A percentile compares a stretch with the other conserved stretches of the same genome.
These are phyloP conservation scores for Adelosebastes latens DNA, from an alignment of 2,797 vertebrate species.

Conservation along the genomic window DNA sequence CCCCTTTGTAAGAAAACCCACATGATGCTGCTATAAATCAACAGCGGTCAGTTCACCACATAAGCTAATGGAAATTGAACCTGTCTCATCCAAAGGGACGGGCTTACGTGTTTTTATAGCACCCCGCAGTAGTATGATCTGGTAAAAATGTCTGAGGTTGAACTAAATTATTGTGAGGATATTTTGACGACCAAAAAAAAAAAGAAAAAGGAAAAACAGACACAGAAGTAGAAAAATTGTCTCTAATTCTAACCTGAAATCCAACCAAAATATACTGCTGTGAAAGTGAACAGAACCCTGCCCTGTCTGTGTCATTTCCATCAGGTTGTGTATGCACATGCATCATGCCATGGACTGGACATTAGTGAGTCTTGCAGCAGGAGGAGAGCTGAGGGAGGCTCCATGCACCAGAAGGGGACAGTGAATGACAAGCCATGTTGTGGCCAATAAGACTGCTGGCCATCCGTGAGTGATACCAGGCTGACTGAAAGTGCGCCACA, in stretches of 20 bases:
- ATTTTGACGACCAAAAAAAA: neutral
- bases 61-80: neutral
- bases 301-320: neutral
- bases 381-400: constrained; percentile 43
- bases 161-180: neutral
- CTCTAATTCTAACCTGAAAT: neutral
- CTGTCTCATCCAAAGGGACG: neutral
- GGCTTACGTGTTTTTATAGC: constrained; percentile 41
- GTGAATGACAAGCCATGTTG: constrained; percentile 55
- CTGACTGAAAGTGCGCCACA: constrained; percentile 56
- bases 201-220: neutral
- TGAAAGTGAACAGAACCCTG: constrained; percentile 4
- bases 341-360: constrained; percentile 1
- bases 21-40: neutral
- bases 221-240: neutral
- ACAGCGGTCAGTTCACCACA: neutral
- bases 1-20: neutral
- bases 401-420: constrained; percentile 45
- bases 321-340: neutral
- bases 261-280: neutral
- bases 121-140: constrained; percentile 33
- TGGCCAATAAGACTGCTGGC: constrained; percentile 36
- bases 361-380: constrained; percentile 29
- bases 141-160: neutral
- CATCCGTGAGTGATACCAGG: constrained; percentile 18